Percentiles rank a stretch among this genome's conserved stretches.
These are phyloP conservation scores for Hoplostethus atlanticus DNA, from an alignment of 2,797 vertebrate species.

Conservation along the genomic window DNA sequence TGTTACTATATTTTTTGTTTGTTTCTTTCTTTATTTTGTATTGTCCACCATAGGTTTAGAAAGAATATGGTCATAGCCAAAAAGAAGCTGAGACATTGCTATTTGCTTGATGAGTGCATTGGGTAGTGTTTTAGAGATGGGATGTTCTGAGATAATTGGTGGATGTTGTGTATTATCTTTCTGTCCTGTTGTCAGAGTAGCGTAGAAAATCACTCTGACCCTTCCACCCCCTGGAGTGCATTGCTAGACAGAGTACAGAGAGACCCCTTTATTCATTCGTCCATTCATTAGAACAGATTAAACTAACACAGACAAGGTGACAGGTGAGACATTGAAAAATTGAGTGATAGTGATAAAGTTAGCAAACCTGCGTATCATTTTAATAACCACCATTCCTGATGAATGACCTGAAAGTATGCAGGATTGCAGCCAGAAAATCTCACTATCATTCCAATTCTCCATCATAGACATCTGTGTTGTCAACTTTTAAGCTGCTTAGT, in stretches of 20 bases:
- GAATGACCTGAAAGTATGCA: conserved; percentile 33
- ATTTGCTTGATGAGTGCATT: no score
- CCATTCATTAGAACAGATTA: background rate
- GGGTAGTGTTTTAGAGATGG: no score
- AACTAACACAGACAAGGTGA: background rate
- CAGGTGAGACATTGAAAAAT: conserved; percentile 5
- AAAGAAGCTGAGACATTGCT: no score
- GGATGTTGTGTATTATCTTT: background rate
- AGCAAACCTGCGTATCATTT: conserved; percentile 13
- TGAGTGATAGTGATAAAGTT: conserved; percentile 8
- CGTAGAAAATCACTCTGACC: background rate
- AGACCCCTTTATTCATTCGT: no score
- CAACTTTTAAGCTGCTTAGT: conserved; percentile 52
- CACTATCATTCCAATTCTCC: conserved; percentile 40
- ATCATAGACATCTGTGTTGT: conserved; percentile 23
- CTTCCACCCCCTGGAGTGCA: background rate
- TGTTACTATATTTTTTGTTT: no score
- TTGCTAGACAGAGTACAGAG: background rate
- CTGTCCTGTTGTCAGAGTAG: background rate
- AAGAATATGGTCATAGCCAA: no score
- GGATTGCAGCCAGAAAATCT: conserved; percentile 31
- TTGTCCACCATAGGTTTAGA: no score
- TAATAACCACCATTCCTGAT: conserved; percentile 26
- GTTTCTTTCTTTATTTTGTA: no score
- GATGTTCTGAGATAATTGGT: background rate